Evolutionary conservation across 1,140 invertebrate species (phyloP), one percentile per base, ranked within the genome.

Genomic region (Drosophila kurseongensis): DNA sequence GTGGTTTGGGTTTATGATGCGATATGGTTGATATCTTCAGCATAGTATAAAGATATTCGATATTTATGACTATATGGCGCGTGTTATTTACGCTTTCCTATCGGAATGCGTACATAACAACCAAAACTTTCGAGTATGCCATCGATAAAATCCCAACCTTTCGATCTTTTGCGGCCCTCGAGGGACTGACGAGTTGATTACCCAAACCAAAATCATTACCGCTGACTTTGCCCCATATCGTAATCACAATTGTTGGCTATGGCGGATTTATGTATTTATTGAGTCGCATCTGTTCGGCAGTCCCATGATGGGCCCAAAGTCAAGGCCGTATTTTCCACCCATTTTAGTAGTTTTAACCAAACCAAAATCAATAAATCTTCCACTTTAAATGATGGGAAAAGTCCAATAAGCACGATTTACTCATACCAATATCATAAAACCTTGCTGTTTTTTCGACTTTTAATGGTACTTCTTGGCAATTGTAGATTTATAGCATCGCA

Each of bases 21-120:
- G 36, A 42, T 79, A 76, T 56, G 73, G 54, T 81, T 52, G 52
- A 48, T 58, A 78, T 75, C 71, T 50, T 57, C 35, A 59, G 51
- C 67, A 71, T 71, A 71, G 67, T 29, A 80, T 81, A 75, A 61
- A 76, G 72, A 75, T 75, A 75, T 75, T 75, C 58, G 40, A 60
- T 58, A 84, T 73, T 65, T 80, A 56, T 68, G 50, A 58, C 44
- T 42, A 29, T 29, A 62, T 72, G 40, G 42, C 48, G 44, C 55
- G 32, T 38, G 47, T 76, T 65, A 57, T 68, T 60, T 23, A 44
- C 48, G 38, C 55, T 40, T 38, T 8, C 59, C 42, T 57, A 50
- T 69, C 67, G 47, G 36, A n/a, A 9, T 71, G 27, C 50, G 41
- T 47, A 27, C 60, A 18, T 44, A 66, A 18, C 27, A 35, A 44